phyloP scores from a whole-genome alignment of 2,888 invertebrate species.

The Cheilosia scutellata region DNA sequence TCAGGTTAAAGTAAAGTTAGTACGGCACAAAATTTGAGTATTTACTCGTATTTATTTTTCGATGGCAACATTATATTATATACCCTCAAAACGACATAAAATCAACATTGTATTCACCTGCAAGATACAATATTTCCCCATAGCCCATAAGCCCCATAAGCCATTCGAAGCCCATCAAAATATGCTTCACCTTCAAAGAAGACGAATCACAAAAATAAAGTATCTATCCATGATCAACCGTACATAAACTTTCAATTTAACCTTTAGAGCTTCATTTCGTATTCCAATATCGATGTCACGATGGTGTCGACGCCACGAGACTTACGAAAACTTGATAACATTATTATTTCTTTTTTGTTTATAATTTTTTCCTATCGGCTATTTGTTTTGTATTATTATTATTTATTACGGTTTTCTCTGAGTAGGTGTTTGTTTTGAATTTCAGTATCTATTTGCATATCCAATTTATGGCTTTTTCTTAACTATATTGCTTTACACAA shows the following conservation, averaged over 20 bases:
- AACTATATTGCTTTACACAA: no score
- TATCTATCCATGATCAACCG: slow-evolving; percentile 27
- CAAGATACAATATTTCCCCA: not conserved
- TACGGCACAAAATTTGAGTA: no score
- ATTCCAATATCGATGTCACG: slow-evolving; percentile 36
- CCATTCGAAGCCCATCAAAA: slow-evolving; percentile 1
- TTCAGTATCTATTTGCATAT: not conserved
- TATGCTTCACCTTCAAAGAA: slow-evolving; percentile 58
- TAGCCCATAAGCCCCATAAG: not conserved
- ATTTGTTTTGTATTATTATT: not conserved
- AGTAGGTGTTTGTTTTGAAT: not conserved
- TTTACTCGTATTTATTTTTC: no score
- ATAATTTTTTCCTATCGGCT: slow-evolving; percentile 15
- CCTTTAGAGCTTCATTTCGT: slow-evolving; percentile 61
- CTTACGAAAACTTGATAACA: slow-evolving; percentile 17
- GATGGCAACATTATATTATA: no score
- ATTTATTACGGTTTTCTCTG: not conserved
- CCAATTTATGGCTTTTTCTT: not conserved
- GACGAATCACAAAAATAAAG: slow-evolving; percentile 7
- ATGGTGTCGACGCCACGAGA: not conserved
- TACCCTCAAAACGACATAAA: not conserved
- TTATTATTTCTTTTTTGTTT: not conserved
- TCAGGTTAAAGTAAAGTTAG: no score
- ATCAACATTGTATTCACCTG: not conserved
- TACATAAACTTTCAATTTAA: slow-evolving; percentile 48